These are phyloP conservation scores for Aphrocallistes beatrix DNA, from an alignment of 37 sponge, comb jelly and placozoan species.

Conservation along the genomic window DNA sequence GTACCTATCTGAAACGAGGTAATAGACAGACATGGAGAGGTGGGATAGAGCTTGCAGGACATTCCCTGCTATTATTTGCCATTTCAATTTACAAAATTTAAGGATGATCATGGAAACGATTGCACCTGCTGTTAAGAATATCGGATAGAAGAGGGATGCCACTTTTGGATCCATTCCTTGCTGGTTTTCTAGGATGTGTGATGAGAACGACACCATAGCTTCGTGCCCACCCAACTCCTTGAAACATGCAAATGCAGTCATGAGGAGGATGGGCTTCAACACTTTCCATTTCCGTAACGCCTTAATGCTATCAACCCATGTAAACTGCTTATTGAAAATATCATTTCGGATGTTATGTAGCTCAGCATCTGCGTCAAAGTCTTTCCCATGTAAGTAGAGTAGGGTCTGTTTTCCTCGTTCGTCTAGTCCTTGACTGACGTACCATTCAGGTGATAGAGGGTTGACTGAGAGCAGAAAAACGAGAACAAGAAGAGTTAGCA, in stretches of 20 bases:
- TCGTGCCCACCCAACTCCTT: conserved; percentile 16
- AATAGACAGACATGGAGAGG: not conserved
- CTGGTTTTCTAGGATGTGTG: not conserved
- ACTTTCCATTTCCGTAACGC: not conserved
- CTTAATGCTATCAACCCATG: not conserved
- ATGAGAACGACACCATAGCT: conserved; percentile 12
- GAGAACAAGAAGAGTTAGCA: not conserved
- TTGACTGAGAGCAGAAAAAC: not conserved
- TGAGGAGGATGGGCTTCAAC: not conserved
- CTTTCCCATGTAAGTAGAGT: not conserved
- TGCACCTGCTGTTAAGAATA: not conserved
- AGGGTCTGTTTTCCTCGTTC: not conserved
- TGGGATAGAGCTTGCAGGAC: not conserved
- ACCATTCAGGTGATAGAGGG: conserved; percentile 1
- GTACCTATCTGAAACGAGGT: not conserved
- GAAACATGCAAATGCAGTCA: not conserved
- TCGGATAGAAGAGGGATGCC: conserved; percentile 20
- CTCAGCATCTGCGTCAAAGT: conserved; percentile 11
- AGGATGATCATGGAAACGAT: not conserved
- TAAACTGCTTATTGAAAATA: not conserved
- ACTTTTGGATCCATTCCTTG: conserved; percentile 14
- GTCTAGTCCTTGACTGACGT: not conserved
- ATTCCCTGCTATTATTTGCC: not conserved
- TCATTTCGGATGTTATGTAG: not conserved
- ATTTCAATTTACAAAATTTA: not conserved